Conservation (phyloP, 2,888 invertebrate species). For the Xanthostigma xanthostigma region DNA sequence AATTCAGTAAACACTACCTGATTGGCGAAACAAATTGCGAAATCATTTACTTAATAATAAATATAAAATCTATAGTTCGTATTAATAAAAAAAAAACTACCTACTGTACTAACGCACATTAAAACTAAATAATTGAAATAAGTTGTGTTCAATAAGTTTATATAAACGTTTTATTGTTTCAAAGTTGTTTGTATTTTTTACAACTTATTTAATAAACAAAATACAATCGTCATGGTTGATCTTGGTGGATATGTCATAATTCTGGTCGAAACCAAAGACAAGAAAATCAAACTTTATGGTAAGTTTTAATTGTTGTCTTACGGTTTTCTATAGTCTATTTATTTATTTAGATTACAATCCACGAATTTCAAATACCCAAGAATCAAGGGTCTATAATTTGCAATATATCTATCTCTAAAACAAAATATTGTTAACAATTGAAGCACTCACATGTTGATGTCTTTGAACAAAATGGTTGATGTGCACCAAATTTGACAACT, state of each 20-base stretch:
- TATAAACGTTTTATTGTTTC: not conserved
- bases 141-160: not conserved
- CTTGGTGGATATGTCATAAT: slow-evolving; percentile 91
- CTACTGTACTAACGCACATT: not conserved
- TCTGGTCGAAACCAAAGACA: slow-evolving; percentile 84
- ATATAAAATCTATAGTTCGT: not conserved
- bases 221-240: slow-evolving; percentile 50
- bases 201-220: not conserved
- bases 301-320: slow-evolving; percentile 18
- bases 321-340: too few species aligned
- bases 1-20: not conserved
- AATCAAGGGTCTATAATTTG: too few species aligned
- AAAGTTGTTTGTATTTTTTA: not conserved
- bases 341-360: too few species aligned
- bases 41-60: not conserved
- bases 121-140: not conserved
- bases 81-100: not conserved
- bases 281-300: slow-evolving; percentile 88
- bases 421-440: too few species aligned
- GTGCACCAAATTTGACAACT: too few species aligned
- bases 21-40: not conserved
- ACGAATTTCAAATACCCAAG: too few species aligned
- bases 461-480: too few species aligned
- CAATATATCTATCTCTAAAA: too few species aligned
- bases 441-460: too few species aligned